Evolutionary conservation across 2,797 vertebrate genomes (phyloP), one percentile per base, ranked within the genome.

Genomic region (Megaceryle alcyon): DNA sequence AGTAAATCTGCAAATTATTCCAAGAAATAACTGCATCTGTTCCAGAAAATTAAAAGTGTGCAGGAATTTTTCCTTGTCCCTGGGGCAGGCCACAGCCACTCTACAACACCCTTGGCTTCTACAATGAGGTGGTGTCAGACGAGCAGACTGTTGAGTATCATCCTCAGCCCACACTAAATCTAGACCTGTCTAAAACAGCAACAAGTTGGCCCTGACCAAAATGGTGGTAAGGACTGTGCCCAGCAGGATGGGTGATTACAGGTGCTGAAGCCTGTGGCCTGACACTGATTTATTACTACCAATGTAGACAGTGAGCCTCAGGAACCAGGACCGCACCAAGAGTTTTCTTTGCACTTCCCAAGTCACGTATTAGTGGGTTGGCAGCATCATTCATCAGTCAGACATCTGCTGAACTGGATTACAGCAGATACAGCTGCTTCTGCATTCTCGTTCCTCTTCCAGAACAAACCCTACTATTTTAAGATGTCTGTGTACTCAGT

Each of bases 111-210:
- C 29, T 56, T 60, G 59, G 29, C 14, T 23, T 86, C 53, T 29
- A 39, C 0, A 0, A 64, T 39, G 10, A 68, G 13, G n/a, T 7
- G 5, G 9, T 70, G 15, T 44, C 33, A 88, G 46, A 61, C 33
- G 35, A 14, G 6, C 15, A 81, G 25, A 7, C 31, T 70, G 6
- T 11, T 70, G 25, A 35, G 57, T 83, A 63, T 37, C 39, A 39
- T 43, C 6, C 26, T 14, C 20, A 41, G 5, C 2, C n/a, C n/a
- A 78, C 1, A 1, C 12, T 63, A 84, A 53, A 79, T 43, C 48
- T 68, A 51, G 57, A 59, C 8, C 14, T 54, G 3, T 15, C 82
- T 59, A 48, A 86, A 7, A 54, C 19, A 33, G 9, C 21, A 12
- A 10, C 17, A 81, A 53, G 28, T 22, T 71, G 85, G 6, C 44